Conservation (phyloP, 1,140 invertebrate species). For the Heliothis subflexa region DNA sequence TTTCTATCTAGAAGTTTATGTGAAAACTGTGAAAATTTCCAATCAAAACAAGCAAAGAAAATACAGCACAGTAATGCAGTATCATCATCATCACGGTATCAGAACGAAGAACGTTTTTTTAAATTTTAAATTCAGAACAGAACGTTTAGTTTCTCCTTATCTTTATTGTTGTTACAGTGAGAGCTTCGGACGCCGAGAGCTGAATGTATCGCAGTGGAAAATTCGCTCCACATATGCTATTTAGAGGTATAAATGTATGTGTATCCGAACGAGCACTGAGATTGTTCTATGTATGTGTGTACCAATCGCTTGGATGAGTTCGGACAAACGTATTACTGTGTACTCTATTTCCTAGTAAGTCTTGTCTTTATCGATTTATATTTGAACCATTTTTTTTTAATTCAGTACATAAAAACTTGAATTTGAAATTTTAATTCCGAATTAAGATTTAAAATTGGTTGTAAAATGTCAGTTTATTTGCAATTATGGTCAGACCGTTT, state of each 20-base stretch:
- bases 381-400: background rate
- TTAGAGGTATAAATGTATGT: constrained; percentile 57
- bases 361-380: too few relatives aligned
- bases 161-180: constrained; percentile 35
- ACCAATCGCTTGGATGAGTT: constrained; percentile 22
- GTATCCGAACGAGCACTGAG: constrained; percentile 27
- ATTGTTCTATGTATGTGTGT: constrained; percentile 2
- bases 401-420: too few relatives aligned
- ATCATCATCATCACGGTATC: background rate
- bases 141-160: constrained; percentile 37
- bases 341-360: background rate
- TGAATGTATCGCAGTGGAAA: constrained; percentile 59
- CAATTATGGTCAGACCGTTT: too few relatives aligned
- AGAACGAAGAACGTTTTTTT: background rate
- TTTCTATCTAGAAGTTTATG: too few relatives aligned
- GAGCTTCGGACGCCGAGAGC: constrained; percentile 44
- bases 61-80: too few relatives aligned
- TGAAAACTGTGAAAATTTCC: too few relatives aligned
- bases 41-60: too few relatives aligned
- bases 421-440: too few relatives aligned
- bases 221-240: constrained; percentile 62
- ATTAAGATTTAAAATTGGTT: too few relatives aligned
- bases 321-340: background rate
- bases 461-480: too few relatives aligned
- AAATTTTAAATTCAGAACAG: background rate